Base-by-base conservation (phyloP, 2,888 invertebrate genomes). In the Petrophora chlorosata region DNA sequence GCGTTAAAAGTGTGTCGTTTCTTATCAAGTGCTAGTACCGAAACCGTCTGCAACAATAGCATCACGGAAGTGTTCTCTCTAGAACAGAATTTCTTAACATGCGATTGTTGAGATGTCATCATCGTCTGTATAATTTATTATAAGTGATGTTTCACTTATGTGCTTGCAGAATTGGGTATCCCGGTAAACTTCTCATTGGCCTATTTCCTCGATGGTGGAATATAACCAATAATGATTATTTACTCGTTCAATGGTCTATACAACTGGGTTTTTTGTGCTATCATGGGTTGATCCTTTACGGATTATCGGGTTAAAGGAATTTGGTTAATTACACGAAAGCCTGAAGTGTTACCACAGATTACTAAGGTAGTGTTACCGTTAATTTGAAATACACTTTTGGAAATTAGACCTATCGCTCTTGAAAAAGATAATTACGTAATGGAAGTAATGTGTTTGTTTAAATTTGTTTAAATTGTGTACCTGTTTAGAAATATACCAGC, bases 161-260 rank as follows among this genome's bases (percentile, higher is more conserved):
- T 30, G n/a, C 3, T 8, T 7, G 12, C 22, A 3, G 8, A 35
- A 14, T n/a, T 17, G n/a, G 5, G 0, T 4, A 9, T n/a, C 13
- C 8, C 8, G 7, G 0, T 15, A 8, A 15, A 12, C 30, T 4
- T 15, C 33, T 46, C 39, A 34, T 15, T 26, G 3, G n/a, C 7
- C 1, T n/a, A 3, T 29, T 12, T 41, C 9, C 5, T 40, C 36
- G 14, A 3, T 48, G 51, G 30, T 54, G 29, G 45, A 52, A 51
- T 51, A 52, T 53, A 59, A 59, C 51, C 59, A 65, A 59, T 59
- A 59, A 53, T 39, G 49, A 63, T 69, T 70, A 67, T 72, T 68
- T 70, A 59, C 62, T 61, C 60, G 54, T 51, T 67, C 55, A 68
- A 70, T 64, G 61, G 62, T 61, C 61, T 44, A 40, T 47, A 33